Base-by-base conservation (phyloP, 2,113 vertebrate genomes). In the Myotis lucifugus region DNA sequence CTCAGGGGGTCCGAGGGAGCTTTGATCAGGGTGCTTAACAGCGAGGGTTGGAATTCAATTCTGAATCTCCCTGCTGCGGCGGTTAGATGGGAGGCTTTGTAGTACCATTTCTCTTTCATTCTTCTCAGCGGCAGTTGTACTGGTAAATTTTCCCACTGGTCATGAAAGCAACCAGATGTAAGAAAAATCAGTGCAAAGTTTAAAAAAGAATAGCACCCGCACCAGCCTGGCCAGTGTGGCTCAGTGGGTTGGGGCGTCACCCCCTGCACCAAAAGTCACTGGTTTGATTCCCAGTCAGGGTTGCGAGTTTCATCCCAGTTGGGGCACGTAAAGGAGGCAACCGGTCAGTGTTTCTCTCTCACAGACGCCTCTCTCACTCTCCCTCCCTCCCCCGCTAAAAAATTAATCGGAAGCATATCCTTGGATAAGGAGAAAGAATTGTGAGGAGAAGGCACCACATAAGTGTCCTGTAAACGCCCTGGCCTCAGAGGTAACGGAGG, bases 31-130 rank as follows among this genome's bases (percentile, higher is more conserved):
- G 15, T 91, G 90, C 66, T 87, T 84, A 86, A 78, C 37, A 94
- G 83, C 90, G 10, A 27, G 42, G 67, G 67, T 13, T 93, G 90
- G 74, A 94, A 83, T 95, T 96, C 89, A 83, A 83, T 94, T 97
- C 73, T 81, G 73, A 93, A 54, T 91, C 83, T 87, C 61, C 91
- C 86, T 88, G 79, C 84, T 77, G 56, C 91, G 95, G 56, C 93
- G 46, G 69, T 93, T 94, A 89, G 86, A 89, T 66, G 29, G 15
- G 46, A 73, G n/a, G 66, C 25, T 93, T 86, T 88, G 17, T 48
- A 50, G 70, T 82, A 64, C 88, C 87, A 50, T 89, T 93, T 72
- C 67, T 82, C 81, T 78, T 70, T 66, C 56, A 70, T 95, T 85
- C 52, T 96, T 93, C 67, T 66, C 87, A 82, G 86, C 86, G 88